Conservation (phyloP, 2,797 vertebrate species). For the Onychomys leucogaster region DNA sequence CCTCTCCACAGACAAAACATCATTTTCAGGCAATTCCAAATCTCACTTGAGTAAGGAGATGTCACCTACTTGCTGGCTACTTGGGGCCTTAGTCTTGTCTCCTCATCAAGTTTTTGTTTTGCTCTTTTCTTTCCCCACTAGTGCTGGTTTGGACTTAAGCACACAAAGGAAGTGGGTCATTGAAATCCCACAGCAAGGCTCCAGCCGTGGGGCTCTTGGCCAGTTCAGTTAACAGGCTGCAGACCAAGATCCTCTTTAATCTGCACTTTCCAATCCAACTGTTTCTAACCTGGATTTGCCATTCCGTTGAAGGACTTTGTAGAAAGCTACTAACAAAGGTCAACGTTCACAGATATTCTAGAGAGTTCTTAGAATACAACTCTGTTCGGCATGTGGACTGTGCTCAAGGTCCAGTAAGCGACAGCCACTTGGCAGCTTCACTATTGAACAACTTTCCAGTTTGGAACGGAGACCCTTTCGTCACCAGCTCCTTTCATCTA, state of each 20-base stretch:
- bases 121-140: not conserved
- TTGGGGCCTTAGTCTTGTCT: not conserved
- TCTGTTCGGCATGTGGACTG: not conserved
- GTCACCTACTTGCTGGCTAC: not conserved
- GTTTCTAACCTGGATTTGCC: constrained; percentile 8
- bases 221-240: not conserved
- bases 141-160: not conserved
- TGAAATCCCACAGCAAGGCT: not conserved
- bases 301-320: constrained; percentile 31
- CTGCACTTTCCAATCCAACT: constrained; percentile 22
- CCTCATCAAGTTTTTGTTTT: not conserved
- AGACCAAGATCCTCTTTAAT: constrained; percentile 26
- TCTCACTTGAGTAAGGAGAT: not conserved
- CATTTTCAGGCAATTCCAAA: constrained; percentile 22
- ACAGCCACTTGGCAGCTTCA: not conserved
- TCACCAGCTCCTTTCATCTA: not conserved
- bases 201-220: not conserved
- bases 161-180: constrained; percentile 23
- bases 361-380: not conserved
- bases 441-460: not conserved
- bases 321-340: constrained; percentile 7
- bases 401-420: not conserved
- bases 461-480: not conserved
- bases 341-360: not conserved
- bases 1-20: not conserved